A percentile compares a stretch with the other conserved stretches of the same genome.
phyloP scores from a whole-genome alignment of 2,113 vertebrate species.

The Vulpes ferrilata region DNA sequence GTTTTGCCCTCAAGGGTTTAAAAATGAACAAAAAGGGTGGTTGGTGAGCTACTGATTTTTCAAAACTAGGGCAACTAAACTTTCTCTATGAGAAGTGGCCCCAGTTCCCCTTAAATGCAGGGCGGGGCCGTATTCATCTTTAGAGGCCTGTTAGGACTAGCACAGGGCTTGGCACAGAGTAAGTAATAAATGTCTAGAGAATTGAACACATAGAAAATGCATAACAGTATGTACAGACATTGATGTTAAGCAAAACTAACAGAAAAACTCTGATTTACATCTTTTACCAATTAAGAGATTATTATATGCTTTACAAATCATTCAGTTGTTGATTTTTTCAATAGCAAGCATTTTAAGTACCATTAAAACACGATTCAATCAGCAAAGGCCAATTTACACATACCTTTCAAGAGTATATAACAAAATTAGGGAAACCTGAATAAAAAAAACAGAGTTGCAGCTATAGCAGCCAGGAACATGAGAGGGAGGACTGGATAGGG shows the following conservation, averaged over 20 bases:
- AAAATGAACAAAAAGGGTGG: background rate
- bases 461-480: background rate
- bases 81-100: background rate
- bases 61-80: background rate
- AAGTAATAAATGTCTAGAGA: background rate
- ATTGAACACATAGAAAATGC: background rate
- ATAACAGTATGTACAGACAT: background rate
- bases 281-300: constrained; percentile 64
- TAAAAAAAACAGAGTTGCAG: constrained; percentile 61
- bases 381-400: constrained; percentile 36
- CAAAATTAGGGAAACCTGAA: constrained; percentile 77
- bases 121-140: background rate
- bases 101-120: background rate
- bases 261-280: constrained; percentile 45
- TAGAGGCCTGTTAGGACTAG: background rate
- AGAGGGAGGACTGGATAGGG: background rate
- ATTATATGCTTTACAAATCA: constrained; percentile 45
- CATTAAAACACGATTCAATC: constrained; percentile 54
- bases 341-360: constrained; percentile 50
- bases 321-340: constrained; percentile 58
- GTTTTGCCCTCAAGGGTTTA: background rate
- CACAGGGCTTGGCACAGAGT: constrained; percentile 7
- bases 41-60: background rate
- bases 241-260: constrained; percentile 22
- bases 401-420: constrained; percentile 70